Conservation (phyloP, 1,140 invertebrate genomes). For the Cryptotermes secundus region DNA sequence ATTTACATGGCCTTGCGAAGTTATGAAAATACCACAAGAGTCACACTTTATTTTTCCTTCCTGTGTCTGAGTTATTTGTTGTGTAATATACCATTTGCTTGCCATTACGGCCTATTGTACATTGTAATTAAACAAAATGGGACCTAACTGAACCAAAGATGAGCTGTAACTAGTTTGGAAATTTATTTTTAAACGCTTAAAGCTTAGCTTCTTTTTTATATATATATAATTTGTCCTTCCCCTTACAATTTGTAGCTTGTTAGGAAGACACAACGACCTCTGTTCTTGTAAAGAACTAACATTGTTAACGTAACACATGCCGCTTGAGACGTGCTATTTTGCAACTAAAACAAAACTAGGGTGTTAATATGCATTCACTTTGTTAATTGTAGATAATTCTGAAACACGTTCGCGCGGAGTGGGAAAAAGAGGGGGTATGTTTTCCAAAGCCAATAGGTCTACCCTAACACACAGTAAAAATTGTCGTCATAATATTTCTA, state of each 20-base stretch:
- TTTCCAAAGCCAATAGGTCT: no score
- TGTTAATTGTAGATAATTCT: no score
- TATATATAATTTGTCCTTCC: no score
- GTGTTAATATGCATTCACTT: no score
- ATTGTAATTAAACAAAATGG: conserved; percentile 5
- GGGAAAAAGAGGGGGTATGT: no score
- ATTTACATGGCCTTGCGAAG: no score
- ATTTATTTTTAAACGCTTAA: background rate
- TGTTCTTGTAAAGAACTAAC: background rate
- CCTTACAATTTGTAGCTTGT: background rate
- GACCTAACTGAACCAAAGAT: background rate
- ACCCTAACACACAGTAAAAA: no score
- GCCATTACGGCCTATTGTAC: background rate
- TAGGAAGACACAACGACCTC: background rate
- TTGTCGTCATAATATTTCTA: no score
- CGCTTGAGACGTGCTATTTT: background rate
- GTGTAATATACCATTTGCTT: background rate
- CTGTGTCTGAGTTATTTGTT: background rate
- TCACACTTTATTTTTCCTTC: background rate
- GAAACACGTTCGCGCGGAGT: no score
- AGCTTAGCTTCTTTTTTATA: background rate
- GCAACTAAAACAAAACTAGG: background rate
- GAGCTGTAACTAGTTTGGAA: background rate
- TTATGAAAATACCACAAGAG: background rate
- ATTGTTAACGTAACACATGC: background rate